These are phyloP conservation scores for Argyrosomus japonicus DNA, from an alignment of 2,113 vertebrate species.

Conservation along the genomic window DNA sequence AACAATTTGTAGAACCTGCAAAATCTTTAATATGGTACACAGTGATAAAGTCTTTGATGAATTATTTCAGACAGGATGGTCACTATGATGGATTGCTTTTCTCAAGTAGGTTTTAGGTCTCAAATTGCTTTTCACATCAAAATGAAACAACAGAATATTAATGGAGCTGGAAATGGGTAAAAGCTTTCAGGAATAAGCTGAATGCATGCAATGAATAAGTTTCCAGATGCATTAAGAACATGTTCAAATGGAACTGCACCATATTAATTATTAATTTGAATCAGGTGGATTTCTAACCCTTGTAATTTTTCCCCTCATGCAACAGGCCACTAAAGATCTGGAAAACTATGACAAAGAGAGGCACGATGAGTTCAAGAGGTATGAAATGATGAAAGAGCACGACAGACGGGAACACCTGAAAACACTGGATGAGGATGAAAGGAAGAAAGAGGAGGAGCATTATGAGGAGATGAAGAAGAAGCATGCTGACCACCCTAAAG, in stretches of 20 bases:
- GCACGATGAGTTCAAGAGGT: conserved; percentile 97
- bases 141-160: not conserved
- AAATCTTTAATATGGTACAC: not conserved
- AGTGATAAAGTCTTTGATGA: not conserved
- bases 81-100: not conserved
- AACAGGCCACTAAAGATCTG: conserved; percentile 93
- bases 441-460: conserved; percentile 91
- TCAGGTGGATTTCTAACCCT: not conserved
- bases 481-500: conserved; percentile 95
- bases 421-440: conserved; percentile 91
- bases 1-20: not conserved
- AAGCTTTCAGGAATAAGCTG: not conserved
- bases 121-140: not conserved
- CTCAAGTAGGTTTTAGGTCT: not conserved
- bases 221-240: not conserved
- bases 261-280: not conserved
- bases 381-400: conserved; percentile 98
- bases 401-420: conserved; percentile 94
- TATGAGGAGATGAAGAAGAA: conserved; percentile 97
- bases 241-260: not conserved
- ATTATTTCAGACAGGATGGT: not conserved
- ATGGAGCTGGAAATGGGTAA: not conserved
- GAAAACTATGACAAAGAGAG: conserved; percentile 95
- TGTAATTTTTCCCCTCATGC: not conserved
- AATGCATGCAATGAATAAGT: not conserved